phyloP scores from a whole-genome alignment of 2,888 invertebrate genomes.

The Dorcus parallelipipedus region DNA sequence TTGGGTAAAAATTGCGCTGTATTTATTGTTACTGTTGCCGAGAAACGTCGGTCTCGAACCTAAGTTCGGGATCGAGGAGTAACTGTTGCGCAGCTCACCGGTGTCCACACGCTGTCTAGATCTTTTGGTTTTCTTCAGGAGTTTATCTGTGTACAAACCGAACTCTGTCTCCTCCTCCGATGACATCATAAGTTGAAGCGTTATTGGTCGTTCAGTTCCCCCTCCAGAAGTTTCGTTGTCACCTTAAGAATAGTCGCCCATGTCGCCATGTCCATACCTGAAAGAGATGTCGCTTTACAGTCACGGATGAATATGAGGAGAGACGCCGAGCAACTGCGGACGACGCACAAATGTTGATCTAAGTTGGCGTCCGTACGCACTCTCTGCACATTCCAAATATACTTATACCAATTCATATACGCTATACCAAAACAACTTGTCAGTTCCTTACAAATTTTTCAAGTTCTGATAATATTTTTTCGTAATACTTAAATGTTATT shows the following conservation, averaged over 20 bases:
- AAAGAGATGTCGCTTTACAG: slow-evolving; percentile 10
- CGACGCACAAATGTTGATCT: slow-evolving; percentile 34
- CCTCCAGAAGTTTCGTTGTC: slow-evolving; percentile 56
- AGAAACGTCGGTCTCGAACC: slow-evolving; percentile 78
- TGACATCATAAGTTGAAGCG: slow-evolving; percentile 90
- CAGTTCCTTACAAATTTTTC: too few relatives aligned
- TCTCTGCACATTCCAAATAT: neutral
- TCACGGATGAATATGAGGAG: neutral
- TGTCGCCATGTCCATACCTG: slow-evolving; percentile 50
- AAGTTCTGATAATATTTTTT: too few relatives aligned
- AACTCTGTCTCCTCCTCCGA: slow-evolving; percentile 94
- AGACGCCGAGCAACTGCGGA: slow-evolving; percentile 29
- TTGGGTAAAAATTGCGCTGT: slow-evolving; percentile 81
- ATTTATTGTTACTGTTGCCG: slow-evolving; percentile 67
- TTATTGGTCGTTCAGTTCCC: slow-evolving; percentile 75
- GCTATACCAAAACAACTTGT: too few relatives aligned
- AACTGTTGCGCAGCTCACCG: slow-evolving; percentile 91
- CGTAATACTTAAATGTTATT: too few relatives aligned
- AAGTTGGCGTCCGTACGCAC: slow-evolving; percentile 13
- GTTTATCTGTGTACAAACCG: slow-evolving; percentile 90
- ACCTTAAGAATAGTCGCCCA: slow-evolving; percentile 54
- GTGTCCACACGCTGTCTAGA: slow-evolving; percentile 95
- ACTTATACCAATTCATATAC: too few relatives aligned
- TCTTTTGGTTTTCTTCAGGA: slow-evolving; percentile 90
- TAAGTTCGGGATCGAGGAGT: slow-evolving; percentile 76